These are phyloP conservation scores for Epinephelus moara DNA, from an alignment of 2,113 vertebrate species.

Conservation along the genomic window DNA sequence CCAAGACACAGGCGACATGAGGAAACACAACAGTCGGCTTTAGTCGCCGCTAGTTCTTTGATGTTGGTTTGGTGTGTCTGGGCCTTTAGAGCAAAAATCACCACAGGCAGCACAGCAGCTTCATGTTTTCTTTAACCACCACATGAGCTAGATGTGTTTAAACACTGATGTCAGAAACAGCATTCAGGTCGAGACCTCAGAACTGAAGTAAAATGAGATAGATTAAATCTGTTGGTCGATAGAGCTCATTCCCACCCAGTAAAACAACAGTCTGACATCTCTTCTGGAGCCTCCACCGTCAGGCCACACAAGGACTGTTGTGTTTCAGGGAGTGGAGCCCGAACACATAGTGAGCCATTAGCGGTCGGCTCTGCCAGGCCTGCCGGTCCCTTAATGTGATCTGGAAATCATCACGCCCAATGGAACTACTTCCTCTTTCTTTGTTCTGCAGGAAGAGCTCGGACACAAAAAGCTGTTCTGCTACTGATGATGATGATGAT, in stretches of 20 bases:
- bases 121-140: not conserved
- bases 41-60: no score
- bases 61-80: no score
- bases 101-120: no score
- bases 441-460: constrained; percentile 62
- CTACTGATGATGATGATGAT: not conserved
- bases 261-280: not conserved
- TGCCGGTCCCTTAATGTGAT: constrained; percentile 26
- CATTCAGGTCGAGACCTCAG: not conserved
- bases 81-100: not conserved
- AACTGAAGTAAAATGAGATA: not conserved
- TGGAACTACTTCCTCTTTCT: constrained; percentile 47
- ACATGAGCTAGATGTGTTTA: not conserved
- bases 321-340: constrained; percentile 48
- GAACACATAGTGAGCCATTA: constrained; percentile 34
- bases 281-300: not conserved
- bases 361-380: constrained; percentile 26
- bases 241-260: constrained; percentile 24
- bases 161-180: not conserved
- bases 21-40: no score
- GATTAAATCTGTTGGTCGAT: not conserved
- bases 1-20: no score
- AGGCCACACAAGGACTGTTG: constrained; percentile 11
- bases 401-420: constrained; percentile 59
- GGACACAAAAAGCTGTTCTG: constrained; percentile 12